Evolutionary conservation across 2,113 vertebrate genomes (phyloP).

Genomic region (Triplophysa rosa): DNA sequence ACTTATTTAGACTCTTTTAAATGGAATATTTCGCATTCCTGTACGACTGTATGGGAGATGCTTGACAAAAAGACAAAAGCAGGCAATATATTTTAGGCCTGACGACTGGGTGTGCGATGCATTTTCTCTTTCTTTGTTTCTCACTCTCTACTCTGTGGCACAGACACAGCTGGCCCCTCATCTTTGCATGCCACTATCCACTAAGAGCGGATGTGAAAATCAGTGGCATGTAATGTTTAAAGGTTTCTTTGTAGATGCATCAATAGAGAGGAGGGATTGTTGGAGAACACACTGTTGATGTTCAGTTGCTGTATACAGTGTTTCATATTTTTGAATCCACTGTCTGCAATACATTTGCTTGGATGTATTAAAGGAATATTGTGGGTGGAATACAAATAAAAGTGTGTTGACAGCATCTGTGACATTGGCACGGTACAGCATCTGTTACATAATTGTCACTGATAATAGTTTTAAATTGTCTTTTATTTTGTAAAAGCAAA

Average conservation of each 20-base stretch:
- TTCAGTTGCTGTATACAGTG: conserved; percentile 35
- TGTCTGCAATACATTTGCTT: background rate
- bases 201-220: conserved; percentile 54
- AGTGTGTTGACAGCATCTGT: too few species aligned
- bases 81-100: conserved; percentile 55
- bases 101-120: conserved; percentile 56
- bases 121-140: conserved; percentile 50
- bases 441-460: too few species aligned
- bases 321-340: background rate
- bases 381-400: background rate
- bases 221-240: conserved; percentile 47
- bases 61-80: conserved; percentile 58
- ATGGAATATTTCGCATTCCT: conserved; percentile 73
- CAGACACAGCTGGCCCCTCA: conserved; percentile 55
- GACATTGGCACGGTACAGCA: too few species aligned
- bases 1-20: conserved; percentile 62
- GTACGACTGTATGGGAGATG: conserved; percentile 53
- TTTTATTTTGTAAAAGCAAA: too few species aligned
- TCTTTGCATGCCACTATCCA: conserved; percentile 54
- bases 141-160: conserved; percentile 46
- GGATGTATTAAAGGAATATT: background rate
- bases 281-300: conserved; percentile 32
- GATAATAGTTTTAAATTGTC: too few species aligned
- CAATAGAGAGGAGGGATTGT: conserved; percentile 45
- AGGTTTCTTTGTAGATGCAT: conserved; percentile 46